These are phyloP conservation scores for Vireo altiloquus DNA, from an alignment of 2,113 vertebrate genomes.

Conservation along the genomic window DNA sequence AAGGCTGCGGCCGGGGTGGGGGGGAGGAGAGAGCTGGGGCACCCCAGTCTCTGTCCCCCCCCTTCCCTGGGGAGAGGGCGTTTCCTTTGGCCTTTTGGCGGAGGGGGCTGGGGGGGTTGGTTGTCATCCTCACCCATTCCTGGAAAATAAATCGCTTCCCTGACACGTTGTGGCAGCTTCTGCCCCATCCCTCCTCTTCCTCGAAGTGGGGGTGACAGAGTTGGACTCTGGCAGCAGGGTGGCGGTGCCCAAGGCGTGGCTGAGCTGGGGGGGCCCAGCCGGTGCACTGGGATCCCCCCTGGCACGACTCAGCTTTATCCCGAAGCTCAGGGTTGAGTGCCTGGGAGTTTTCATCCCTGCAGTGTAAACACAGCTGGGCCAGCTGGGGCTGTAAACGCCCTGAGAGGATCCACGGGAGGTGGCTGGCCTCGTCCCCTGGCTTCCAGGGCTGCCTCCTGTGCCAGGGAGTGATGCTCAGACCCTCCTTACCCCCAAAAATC, in stretches of 20 bases:
- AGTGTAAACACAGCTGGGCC: conserved; percentile 57
- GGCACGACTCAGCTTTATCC: background rate
- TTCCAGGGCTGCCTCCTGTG: background rate
- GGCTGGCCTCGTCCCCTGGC: background rate
- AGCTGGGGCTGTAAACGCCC: background rate
- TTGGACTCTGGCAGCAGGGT: background rate
- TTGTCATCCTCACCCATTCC: conserved; percentile 35
- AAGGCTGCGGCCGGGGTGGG: background rate
- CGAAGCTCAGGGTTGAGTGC: background rate
- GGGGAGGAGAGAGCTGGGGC: background rate
- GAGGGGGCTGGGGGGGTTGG: background rate
- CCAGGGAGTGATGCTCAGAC: background rate
- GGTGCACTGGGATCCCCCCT: background rate
- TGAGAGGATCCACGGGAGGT: background rate
- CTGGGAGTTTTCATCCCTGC: background rate
- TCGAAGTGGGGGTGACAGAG: background rate
- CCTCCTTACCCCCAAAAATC: rapidly evolving
- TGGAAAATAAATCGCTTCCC: conserved; percentile 49
- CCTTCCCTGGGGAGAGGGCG: conserved; percentile 44
- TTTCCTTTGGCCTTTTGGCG: conserved; percentile 55
- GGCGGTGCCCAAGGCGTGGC: background rate
- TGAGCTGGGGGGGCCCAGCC: background rate
- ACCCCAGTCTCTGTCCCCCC: background rate
- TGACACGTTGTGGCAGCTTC: background rate
- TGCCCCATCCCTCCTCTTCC: background rate